Percentiles rank a stretch among this genome's conserved stretches.
Evolutionary conservation across 2,797 vertebrate species (phyloP).

Genomic region (Poecilia picta): DNA sequence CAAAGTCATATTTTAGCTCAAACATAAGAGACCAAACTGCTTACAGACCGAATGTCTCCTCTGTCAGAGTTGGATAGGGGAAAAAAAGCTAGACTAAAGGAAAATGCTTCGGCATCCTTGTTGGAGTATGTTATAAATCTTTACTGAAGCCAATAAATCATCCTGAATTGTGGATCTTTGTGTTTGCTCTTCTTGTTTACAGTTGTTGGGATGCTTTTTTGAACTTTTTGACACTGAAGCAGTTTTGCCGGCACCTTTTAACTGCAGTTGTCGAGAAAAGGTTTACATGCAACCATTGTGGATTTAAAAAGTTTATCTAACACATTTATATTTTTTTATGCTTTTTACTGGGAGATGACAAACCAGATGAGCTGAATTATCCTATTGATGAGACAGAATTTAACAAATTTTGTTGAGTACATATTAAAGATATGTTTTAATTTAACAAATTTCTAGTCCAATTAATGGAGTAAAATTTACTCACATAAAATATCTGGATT

Average conservation of each 20-base stretch:
- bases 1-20: neutral
- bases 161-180: neutral
- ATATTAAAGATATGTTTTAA: neutral
- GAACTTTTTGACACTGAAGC: neutral
- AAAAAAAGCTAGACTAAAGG: neutral
- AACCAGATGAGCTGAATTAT: neutral
- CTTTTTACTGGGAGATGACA: neutral
- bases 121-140: neutral
- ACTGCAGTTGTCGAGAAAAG: neutral
- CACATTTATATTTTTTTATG: neutral
- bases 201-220: neutral
- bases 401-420: neutral
- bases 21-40: neutral
- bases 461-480: neutral
- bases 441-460: neutral
- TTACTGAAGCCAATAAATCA: neutral
- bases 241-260: neutral
- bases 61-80: neutral
- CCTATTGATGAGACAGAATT: neutral
- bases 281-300: neutral
- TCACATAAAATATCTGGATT: neutral
- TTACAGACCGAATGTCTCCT: neutral
- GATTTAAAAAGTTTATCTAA: neutral
- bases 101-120: neutral
- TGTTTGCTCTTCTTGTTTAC: neutral